These are phyloP conservation scores for Epinephelus malabaricus DNA, from an alignment of 2,797 vertebrate genomes.

Conservation along the genomic window DNA sequence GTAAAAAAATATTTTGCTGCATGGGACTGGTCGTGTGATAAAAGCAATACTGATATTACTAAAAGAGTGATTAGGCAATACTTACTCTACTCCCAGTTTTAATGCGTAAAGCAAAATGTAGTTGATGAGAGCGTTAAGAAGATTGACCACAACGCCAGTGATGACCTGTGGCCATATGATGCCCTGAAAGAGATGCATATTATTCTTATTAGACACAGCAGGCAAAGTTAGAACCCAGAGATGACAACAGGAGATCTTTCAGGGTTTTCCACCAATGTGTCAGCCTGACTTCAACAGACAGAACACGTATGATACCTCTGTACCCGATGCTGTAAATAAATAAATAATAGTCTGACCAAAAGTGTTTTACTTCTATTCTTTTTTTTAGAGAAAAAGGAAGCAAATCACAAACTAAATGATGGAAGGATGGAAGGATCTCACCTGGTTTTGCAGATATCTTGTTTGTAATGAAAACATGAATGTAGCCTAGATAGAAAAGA, in stretches of 20 bases:
- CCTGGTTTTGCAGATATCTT: conserved; percentile 85
- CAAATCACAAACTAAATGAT: too few species aligned
- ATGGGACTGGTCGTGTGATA: not conserved
- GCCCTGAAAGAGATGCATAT: conserved; percentile 81
- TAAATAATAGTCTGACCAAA: too few species aligned
- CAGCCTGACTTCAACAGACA: not conserved
- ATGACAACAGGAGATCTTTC: not conserved
- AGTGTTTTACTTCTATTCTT: too few species aligned
- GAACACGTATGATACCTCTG: not conserved
- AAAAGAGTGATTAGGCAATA: conserved; percentile 52
- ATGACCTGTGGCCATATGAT: conserved; percentile 92
- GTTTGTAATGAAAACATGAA: conserved; percentile 78
- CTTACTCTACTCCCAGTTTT: conserved; percentile 92
- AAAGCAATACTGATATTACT: not conserved
- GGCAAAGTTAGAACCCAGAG: not conserved
- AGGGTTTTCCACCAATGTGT: not conserved
- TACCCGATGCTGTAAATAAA: not conserved
- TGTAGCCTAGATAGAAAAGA: conserved; percentile 69
- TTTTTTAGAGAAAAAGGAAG: too few species aligned
- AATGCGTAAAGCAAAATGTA: conserved; percentile 88
- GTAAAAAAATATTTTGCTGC: conserved; percentile 21
- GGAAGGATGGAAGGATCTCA: conserved; percentile 26
- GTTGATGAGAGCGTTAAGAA: conserved; percentile 90
- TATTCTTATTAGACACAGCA: not conserved
- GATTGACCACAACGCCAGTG: conserved; percentile 88